A percentile compares a stretch with the other conserved stretches of the same genome.
These are phyloP conservation scores for Trissolcus japonicus DNA, from an alignment of 2,888 invertebrate species.

Conservation along the genomic window DNA sequence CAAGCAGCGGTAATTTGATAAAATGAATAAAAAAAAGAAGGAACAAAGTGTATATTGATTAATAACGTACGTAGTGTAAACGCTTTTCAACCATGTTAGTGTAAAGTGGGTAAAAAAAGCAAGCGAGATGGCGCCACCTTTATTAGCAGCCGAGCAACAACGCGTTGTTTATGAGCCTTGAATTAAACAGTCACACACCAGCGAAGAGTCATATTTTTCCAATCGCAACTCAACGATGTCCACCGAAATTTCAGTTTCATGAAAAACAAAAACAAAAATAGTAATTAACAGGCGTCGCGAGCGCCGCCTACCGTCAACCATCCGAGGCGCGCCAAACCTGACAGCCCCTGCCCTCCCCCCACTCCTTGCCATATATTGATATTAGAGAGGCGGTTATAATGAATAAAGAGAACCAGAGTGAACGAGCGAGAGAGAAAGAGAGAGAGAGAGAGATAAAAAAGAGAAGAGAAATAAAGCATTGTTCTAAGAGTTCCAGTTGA, in stretches of 20 bases:
- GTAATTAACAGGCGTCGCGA: neutral
- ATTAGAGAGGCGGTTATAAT: neutral
- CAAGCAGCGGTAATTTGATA: neutral
- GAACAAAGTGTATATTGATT: constrained; percentile 61
- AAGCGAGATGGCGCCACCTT: neutral
- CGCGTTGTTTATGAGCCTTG: constrained; percentile 13
- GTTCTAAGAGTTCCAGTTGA: constrained; percentile 73
- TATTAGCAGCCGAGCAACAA: constrained; percentile 15
- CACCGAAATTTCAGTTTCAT: neutral
- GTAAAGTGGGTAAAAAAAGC: constrained; percentile 61
- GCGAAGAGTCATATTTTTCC: constrained; percentile 2
- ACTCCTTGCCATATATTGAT: constrained; percentile 6
- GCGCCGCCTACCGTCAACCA: neutral
- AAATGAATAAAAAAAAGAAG: constrained; percentile 16
- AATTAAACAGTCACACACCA: too few relatives aligned
- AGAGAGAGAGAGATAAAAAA: constrained; percentile 15
- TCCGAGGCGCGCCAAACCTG: neutral
- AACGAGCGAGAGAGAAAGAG: constrained; percentile 6
- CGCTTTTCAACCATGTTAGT: constrained; percentile 71
- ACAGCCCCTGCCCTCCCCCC: neutral
- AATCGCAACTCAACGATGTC: neutral
- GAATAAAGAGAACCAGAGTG: neutral
- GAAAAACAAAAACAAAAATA: neutral
- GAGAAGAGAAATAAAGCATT: constrained; percentile 59
- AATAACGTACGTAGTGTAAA: constrained; percentile 70